Evolutionary conservation across 2,888 invertebrate genomes (phyloP), one percentile per base, ranked within the genome.

Genomic region (Panopea generosa): DNA sequence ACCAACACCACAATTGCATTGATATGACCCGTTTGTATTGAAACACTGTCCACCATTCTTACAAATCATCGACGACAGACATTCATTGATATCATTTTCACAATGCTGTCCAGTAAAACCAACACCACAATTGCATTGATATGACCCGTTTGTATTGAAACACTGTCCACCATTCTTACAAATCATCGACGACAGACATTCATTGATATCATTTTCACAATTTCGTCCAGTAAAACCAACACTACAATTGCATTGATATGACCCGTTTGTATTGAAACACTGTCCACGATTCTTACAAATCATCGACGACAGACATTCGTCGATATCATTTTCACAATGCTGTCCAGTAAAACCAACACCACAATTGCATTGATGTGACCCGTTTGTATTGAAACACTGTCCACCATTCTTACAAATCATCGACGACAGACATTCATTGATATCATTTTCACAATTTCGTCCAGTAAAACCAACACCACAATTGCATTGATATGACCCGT

Each of bases 31-130:
- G 14, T 2, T 16, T 16, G 16, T 53, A 27, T 55, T 53, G 9
- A 40, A 24, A 40, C 75, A 75, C n/a, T 24, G 47, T 14, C 60
- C 63, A 18, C 26, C 40, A 50, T 75, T 69, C 4, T 60, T 29
- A 49, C 75, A 75, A 24, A 50, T n/a, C n/a, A n/a, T n/a, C n/a
- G 53, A 47, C 43, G 26, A 3, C 22, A 53, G 18, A 38, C 77
- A 77, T 69, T 73, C 72, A 60, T 72, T 22, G 14, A 69, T 45
- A 60, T 72, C 69, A 11, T 6, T 27, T 2, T 50, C 56, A 33
- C 77, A 77, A 6, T 49, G 53, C 6, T 65, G n/a, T 6, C 72
- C 72, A 9, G 27, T 45, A 29, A 52, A 77, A 3, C 72, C 77
- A 9, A 11, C 16, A 1, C 26, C 27, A 22, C 77, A 74, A 45